These are phyloP conservation scores for Craseonycteris thonglongyai DNA, from an alignment of 2,113 vertebrate species.

Conservation along the genomic window DNA sequence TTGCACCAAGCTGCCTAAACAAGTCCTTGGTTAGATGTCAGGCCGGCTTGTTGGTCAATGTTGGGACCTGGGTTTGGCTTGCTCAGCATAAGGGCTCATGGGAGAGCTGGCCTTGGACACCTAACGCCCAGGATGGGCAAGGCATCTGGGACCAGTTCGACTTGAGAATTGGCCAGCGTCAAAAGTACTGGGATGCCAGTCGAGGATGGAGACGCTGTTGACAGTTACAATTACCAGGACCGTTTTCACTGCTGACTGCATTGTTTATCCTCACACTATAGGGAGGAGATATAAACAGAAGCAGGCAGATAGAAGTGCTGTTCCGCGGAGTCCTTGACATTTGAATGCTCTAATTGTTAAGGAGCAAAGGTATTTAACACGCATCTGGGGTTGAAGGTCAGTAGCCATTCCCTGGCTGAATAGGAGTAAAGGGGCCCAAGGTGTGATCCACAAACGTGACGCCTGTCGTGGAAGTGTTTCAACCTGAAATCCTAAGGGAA, in stretches of 20 bases:
- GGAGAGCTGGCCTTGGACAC: background rate
- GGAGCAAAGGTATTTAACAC: background rate
- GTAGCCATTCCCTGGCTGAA: background rate
- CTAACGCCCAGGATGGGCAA: fast-evolving
- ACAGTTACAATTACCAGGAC: background rate
- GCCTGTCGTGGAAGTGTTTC: background rate
- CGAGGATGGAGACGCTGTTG: background rate
- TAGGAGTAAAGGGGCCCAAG: background rate
- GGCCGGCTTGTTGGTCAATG: background rate
- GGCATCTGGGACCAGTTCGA: background rate
- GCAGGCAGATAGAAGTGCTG: background rate
- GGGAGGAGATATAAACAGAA: background rate
- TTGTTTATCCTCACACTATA: background rate
- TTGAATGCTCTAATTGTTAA: background rate
- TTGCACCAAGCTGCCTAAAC: background rate
- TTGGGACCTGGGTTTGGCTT: background rate
- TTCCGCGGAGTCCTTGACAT: background rate
- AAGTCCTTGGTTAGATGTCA: background rate
- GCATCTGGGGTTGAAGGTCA: background rate
- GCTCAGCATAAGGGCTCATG: background rate
- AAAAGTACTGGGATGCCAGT: background rate
- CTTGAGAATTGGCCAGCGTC: background rate
- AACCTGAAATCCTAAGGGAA: background rate
- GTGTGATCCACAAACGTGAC: background rate
- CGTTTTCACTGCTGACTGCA: background rate